Conservation (phyloP, 2,797 vertebrate genomes). For the Rhynchotus rufescens region DNA sequence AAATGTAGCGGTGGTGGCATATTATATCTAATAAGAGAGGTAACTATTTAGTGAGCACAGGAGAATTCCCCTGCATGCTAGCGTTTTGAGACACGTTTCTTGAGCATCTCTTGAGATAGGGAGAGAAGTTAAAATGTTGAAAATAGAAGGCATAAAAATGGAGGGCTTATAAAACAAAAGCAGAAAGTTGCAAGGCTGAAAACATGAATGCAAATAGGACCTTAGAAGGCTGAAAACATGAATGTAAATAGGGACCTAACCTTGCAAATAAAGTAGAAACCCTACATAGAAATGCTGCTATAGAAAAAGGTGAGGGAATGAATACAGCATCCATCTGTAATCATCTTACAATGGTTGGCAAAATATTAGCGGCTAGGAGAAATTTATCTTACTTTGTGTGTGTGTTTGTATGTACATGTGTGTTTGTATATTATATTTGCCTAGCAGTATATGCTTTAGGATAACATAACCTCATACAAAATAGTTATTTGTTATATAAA, state of each 20-base stretch:
- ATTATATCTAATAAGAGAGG: not conserved
- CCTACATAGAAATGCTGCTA: not conserved
- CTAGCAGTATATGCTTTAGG: not conserved
- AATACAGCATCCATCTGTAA: slow-evolving; percentile 9
- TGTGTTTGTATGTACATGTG: not conserved
- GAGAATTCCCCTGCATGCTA: not conserved
- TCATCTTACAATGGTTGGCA: not conserved
- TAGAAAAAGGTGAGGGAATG: slow-evolving; percentile 17
- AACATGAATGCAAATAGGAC: not conserved
- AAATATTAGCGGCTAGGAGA: not conserved
- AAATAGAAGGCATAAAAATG: not conserved
- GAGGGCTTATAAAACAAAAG: not conserved
- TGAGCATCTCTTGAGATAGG: not conserved
- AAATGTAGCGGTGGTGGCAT: not conserved
- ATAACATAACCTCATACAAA: not conserved
- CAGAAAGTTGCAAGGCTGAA: not conserved
- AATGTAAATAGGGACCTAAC: not conserved
- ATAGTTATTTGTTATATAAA: not conserved
- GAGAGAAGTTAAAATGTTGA: not conserved
- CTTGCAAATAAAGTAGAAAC: slow-evolving; percentile 15
- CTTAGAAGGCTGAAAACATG: not conserved
- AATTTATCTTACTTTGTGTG: not conserved
- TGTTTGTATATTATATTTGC: not conserved
- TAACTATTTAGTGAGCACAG: not conserved
- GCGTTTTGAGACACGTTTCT: not conserved